Evolutionary conservation across 2,113 vertebrate genomes (phyloP).

Genomic region (Aptenodytes patagonicus): DNA sequence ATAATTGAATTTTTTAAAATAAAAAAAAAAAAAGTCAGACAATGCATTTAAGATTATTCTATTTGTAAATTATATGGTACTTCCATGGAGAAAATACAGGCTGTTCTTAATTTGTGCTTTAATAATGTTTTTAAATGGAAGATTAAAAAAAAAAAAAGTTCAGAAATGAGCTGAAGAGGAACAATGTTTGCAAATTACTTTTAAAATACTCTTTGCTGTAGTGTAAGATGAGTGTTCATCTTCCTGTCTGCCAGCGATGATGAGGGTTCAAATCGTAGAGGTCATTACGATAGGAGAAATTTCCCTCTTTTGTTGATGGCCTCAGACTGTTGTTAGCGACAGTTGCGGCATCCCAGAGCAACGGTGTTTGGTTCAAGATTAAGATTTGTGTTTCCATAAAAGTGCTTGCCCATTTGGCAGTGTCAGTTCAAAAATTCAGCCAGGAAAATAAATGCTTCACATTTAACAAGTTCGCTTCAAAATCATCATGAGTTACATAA

Average conservation of each 20-base stretch:
- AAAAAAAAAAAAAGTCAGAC: background rate
- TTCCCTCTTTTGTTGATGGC: background rate
- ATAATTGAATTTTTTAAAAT: background rate
- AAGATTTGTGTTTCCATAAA: background rate
- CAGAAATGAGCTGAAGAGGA: background rate
- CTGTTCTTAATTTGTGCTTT: background rate
- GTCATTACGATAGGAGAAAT: background rate
- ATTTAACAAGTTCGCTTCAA: background rate
- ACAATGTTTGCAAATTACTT: background rate
- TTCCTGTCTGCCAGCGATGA: background rate
- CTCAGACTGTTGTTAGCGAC: background rate
- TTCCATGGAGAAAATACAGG: background rate
- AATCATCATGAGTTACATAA: background rate
- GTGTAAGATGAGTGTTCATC: background rate
- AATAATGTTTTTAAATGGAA: background rate
- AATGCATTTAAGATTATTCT: background rate
- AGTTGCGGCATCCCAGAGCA: background rate
- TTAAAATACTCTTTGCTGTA: background rate
- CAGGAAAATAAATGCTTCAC: background rate
- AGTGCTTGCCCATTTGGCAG: background rate
- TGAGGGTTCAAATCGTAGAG: background rate
- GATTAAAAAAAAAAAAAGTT: background rate
- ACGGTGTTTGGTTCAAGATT: background rate
- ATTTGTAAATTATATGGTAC: background rate
- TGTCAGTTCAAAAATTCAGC: background rate